phyloP scores from a whole-genome alignment of 2,797 vertebrate species.

The Australoheros facetus region DNA sequence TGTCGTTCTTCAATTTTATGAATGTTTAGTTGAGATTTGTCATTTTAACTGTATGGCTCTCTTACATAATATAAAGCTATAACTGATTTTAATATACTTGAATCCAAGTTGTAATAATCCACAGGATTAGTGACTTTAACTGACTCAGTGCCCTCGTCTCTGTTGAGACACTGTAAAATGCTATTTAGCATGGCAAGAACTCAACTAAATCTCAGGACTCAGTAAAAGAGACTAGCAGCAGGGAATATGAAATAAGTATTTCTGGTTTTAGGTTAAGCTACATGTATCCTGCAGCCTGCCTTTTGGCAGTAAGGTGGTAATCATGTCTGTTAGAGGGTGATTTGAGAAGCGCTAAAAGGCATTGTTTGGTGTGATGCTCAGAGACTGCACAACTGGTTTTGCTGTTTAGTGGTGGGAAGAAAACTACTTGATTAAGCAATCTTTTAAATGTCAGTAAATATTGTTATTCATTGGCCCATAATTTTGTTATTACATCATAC shows the following conservation, averaged over 20 bases:
- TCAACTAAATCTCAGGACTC: conserved; percentile 7
- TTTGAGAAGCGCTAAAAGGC: conserved; percentile 36
- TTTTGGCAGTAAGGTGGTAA: conserved; percentile 31
- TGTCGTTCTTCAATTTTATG: too few species aligned
- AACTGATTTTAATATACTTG: neutral
- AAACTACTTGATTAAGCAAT: conserved; percentile 7
- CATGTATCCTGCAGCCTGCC: conserved; percentile 36
- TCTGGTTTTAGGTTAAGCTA: conserved; percentile 33
- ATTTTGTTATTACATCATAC: neutral
- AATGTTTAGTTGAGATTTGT: neutral
- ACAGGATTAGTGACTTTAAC: neutral
- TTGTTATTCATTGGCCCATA: neutral
- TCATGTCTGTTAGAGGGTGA: conserved; percentile 35
- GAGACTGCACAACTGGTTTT: neutral
- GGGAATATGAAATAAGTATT: conserved; percentile 36
- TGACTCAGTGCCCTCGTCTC: neutral
- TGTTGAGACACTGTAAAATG: conserved; percentile 15
- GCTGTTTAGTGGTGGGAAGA: neutral
- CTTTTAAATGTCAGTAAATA: neutral
- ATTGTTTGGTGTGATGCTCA: conserved; percentile 9
- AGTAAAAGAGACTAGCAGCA: neutral
- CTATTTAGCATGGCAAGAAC: conserved; percentile 12
- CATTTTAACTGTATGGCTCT: neutral
- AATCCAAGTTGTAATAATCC: conserved; percentile 1
- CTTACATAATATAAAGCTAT: neutral